Base-by-base conservation (phyloP, 64 coral and sea anemone species). In the Stichodactyla mertensii region DNA sequence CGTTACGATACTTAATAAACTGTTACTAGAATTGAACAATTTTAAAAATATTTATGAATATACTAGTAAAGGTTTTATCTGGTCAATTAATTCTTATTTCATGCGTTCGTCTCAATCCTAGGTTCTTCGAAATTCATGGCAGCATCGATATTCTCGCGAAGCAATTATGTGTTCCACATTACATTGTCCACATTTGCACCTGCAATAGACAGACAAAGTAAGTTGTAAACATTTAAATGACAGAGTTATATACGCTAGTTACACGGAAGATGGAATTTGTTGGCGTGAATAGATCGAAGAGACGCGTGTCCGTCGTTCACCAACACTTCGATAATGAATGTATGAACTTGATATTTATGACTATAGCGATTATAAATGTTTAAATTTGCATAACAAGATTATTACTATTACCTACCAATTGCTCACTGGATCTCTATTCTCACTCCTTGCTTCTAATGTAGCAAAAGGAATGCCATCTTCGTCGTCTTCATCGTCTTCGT, bases 381-480 rank as follows among this genome's bases (percentile, higher is more conserved):
- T 55, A 55, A 15, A 54, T 55, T 3, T 45, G 61, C 61, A 19
- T 55, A 69, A 52, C 28, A 79, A 53, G 57, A 82, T 31, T 61
- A 10, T 71, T 84, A 52, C 62, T 82, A 85, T 54, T 16, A 64
- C 88, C 61, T 89, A 84, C 88, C 88, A 89, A 15, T 64, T 51
- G 69, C 55, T 70, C 45, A 89, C 58, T 82, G 88, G 80, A 55
- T 84, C 55, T 26, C 28, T 82, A 31, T 67, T 84, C 51, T 89
- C 88, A 52, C 31, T 22, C 55, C 64, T 81, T 12, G 23, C 64
- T 70, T 89, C 88, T 59, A 89, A 84, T 9, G 88, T 84, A 59
- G 79, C 88, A 52, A 36, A 45, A 57, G 81, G 69, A 89, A 89
- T 81, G 6, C 88, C 54, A 66, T 89, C 88, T 89, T 84, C 82